phyloP scores from a whole-genome alignment of 2,113 vertebrate species.

The Pyrgilauda ruficollis region DNA sequence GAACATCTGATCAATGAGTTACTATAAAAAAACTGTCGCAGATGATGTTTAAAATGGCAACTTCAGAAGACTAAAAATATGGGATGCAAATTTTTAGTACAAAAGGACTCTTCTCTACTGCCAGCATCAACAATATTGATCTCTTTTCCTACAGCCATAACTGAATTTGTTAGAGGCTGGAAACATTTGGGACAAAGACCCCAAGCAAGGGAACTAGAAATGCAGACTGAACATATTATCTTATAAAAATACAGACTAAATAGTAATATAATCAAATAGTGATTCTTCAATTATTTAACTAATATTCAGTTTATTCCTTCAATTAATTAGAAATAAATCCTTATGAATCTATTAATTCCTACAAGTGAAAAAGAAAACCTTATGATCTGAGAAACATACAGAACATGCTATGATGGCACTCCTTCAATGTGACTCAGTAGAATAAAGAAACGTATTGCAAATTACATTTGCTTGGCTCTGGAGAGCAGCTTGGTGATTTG shows the following conservation, averaged over 20 bases:
- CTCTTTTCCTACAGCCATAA: not conserved
- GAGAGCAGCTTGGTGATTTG: conserved; percentile 29
- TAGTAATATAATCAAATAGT: not conserved
- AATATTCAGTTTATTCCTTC: not conserved
- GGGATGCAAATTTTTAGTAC: not conserved
- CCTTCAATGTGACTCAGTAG: conserved; percentile 16
- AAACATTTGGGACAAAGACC: not conserved
- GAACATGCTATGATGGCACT: not conserved
- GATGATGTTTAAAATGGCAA: conserved; percentile 10
- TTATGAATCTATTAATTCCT: not conserved
- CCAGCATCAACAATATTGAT: not conserved
- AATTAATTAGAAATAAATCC: not conserved
- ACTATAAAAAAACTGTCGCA: not conserved
- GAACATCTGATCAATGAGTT: conserved; percentile 41
- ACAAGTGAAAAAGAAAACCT: not conserved
- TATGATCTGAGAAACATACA: not conserved
- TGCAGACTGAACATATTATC: not conserved
- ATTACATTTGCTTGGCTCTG: conserved; percentile 21
- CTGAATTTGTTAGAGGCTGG: not conserved
- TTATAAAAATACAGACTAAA: not conserved
- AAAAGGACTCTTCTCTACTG: not conserved
- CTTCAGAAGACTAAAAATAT: not conserved
- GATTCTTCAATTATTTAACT: not conserved
- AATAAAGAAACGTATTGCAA: conserved; percentile 39
- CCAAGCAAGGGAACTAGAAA: not conserved